Evolutionary conservation across 92 coral and sea anemone genomes (phyloP).

Genomic region (Bergia sp.): DNA sequence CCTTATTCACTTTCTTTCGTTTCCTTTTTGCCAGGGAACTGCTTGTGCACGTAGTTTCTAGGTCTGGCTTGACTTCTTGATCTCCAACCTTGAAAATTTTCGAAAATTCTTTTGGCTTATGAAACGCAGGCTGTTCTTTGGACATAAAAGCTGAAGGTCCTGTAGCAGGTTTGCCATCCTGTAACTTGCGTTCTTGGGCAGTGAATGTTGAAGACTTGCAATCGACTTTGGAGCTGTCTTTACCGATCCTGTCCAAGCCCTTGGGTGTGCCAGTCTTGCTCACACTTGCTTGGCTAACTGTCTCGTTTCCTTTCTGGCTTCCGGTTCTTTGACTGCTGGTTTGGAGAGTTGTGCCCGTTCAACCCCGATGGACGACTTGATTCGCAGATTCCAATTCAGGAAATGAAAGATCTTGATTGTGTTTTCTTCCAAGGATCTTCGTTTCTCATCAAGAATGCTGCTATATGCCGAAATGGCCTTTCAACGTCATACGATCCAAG

Average conservation of each 20-base stretch:
- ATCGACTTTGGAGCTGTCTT: not conserved
- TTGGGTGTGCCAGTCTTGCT: slow-evolving; percentile 1
- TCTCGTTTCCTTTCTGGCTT: slow-evolving; percentile 9
- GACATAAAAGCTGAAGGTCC: too few relatives aligned
- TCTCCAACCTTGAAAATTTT: too few relatives aligned
- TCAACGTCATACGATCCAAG: slow-evolving; percentile 64
- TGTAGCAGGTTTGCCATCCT: too few relatives aligned
- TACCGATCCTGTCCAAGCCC: slow-evolving; percentile 17
- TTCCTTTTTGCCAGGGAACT: slow-evolving; percentile 6
- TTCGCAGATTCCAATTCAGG: slow-evolving; percentile 62
- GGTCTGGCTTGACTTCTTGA: too few relatives aligned
- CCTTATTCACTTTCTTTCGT: slow-evolving; percentile 2
- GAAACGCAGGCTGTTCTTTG: too few relatives aligned
- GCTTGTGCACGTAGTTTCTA: not conserved
- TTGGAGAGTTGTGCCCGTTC: not conserved
- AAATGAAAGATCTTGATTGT: slow-evolving; percentile 63
- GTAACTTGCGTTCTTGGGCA: slow-evolving; percentile 11
- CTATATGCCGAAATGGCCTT: slow-evolving; percentile 65
- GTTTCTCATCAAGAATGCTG: slow-evolving; percentile 60
- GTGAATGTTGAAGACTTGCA: slow-evolving; percentile 18
- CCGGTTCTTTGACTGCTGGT: not conserved
- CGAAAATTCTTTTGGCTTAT: too few relatives aligned
- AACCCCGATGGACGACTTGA: slow-evolving; percentile 25
- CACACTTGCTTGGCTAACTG: not conserved
- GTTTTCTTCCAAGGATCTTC: slow-evolving; percentile 57